Evolutionary conservation across 2,797 vertebrate species (phyloP).

Genomic region (Pseudomugil tenellus): DNA sequence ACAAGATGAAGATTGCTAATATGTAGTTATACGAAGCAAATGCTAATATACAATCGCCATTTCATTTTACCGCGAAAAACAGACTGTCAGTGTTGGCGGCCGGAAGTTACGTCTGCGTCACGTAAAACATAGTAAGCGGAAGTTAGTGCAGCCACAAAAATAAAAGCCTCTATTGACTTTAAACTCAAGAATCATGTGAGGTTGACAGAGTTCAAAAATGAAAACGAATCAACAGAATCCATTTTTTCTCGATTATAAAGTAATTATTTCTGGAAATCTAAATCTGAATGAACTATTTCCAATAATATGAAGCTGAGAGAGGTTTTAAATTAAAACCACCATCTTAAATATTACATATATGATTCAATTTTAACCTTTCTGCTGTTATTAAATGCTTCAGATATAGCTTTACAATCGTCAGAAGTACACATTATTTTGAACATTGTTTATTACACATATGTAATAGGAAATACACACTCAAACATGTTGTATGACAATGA

Average conservation of each 20-base stretch:
- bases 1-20: accelerated
- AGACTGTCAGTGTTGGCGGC: constrained; percentile 52
- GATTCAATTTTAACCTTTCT: no score
- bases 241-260: no score
- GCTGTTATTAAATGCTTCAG: neutral
- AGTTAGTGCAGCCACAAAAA: neutral
- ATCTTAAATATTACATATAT: neutral
- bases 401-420: neutral
- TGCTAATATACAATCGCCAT: neutral
- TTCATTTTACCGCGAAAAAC: constrained; percentile 80
- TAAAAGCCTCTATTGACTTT: constrained; percentile 21
- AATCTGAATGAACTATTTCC: no score
- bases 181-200: no score
- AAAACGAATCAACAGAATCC: no score
- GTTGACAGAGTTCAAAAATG: no score
- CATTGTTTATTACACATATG: neutral
- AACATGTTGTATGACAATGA: neutral
- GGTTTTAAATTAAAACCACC: neutral
- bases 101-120: constrained; percentile 64
- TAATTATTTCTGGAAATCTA: no score
- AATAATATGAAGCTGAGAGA: no score
- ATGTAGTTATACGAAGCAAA: accelerated
- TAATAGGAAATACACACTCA: neutral
- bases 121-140: constrained; percentile 19
- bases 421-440: neutral